Conservation (phyloP, 2,113 vertebrate species). For the Chionomys nivalis region DNA sequence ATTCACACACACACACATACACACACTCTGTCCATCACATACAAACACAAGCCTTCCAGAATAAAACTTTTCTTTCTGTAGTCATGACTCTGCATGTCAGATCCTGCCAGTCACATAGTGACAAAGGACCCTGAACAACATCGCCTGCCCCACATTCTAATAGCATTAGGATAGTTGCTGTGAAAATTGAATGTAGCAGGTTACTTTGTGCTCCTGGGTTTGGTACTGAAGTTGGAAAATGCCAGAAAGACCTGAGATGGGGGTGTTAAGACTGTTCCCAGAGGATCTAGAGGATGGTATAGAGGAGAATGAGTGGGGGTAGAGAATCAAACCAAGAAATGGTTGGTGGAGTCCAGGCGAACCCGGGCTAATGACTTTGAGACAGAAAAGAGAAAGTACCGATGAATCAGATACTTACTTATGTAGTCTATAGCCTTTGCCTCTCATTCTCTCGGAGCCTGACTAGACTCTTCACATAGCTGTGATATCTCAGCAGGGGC, state of each 20-base stretch:
- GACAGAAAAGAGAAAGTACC: neutral
- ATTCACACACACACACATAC: neutral
- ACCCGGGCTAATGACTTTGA: neutral
- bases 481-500: neutral
- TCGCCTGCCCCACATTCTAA: neutral
- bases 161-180: neutral
- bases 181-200: neutral
- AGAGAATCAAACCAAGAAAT: neutral
- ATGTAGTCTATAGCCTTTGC: neutral
- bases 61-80: constrained; percentile 17
- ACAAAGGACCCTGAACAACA: neutral
- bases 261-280: neutral
- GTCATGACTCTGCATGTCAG: neutral
- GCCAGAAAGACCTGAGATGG: neutral
- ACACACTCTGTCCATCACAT: neutral
- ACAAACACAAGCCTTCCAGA: neutral
- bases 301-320: neutral
- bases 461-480: neutral
- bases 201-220: neutral
- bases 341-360: neutral
- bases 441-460: neutral
- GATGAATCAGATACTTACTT: constrained; percentile 27
- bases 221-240: neutral
- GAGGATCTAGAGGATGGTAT: neutral
- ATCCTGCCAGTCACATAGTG: neutral